Conservation (phyloP, 2,797 vertebrate genomes). For the Phylloscopus collybita region DNA sequence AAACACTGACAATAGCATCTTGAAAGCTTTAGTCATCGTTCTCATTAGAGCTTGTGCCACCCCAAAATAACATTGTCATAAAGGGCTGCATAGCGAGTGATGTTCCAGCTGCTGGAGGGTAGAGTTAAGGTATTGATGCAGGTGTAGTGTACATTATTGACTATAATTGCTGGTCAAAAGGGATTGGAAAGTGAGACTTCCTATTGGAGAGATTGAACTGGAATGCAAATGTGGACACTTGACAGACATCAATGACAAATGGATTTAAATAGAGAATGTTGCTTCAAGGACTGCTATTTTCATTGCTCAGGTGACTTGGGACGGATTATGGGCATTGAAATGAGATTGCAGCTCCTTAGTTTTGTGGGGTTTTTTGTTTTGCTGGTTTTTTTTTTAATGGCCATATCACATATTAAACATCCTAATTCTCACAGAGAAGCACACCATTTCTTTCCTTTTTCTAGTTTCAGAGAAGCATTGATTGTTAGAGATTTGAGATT, state of each 20-base stretch:
- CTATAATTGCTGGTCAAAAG: background rate
- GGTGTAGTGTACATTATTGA: rapidly evolving
- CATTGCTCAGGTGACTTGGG: background rate
- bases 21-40: background rate
- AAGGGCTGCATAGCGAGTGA: background rate
- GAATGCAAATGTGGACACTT: background rate
- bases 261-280: background rate
- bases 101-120: background rate
- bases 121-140: background rate
- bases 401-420: background rate
- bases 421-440: background rate
- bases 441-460: background rate
- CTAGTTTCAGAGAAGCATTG: background rate
- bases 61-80: rapidly evolving
- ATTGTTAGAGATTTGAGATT: background rate
- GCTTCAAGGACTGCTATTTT: background rate
- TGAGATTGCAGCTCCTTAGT: background rate
- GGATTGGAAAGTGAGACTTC: background rate
- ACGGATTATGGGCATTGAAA: background rate
- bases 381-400: background rate
- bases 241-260: background rate
- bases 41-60: background rate
- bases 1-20: background rate
- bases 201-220: background rate
- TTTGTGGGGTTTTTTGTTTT: background rate